Conservation (phyloP, 2,113 vertebrate genomes). For the Cyprinodon tularosa region DNA sequence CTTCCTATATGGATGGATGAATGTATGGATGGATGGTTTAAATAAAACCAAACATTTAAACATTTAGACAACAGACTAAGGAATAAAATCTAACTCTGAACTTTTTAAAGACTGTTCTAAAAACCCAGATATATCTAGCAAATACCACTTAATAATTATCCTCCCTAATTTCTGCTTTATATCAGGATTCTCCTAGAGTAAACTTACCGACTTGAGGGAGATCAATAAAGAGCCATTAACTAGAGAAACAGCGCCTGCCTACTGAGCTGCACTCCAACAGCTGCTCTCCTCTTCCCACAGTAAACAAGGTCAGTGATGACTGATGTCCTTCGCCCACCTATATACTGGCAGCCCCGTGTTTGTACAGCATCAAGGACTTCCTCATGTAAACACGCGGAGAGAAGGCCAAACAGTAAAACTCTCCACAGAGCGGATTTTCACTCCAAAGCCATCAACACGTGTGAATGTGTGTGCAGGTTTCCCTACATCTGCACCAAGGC, state of each 20-base stretch:
- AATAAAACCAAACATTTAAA: neutral
- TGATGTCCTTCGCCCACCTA: conserved; percentile 61
- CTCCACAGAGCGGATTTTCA: neutral
- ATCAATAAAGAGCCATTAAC: conserved; percentile 69
- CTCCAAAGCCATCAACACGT: neutral
- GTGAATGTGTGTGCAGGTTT: neutral
- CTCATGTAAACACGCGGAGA: conserved; percentile 36
- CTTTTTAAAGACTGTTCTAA: neutral
- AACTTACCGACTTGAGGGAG: conserved; percentile 1
- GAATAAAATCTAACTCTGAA: neutral
- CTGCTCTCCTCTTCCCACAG: conserved; percentile 44
- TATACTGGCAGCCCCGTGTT: conserved; percentile 24
- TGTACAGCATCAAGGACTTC: conserved; percentile 63
- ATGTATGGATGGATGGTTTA: too few relatives aligned
- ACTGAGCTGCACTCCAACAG: conserved; percentile 26
- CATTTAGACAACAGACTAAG: neutral
- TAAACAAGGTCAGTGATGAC: conserved; percentile 67
- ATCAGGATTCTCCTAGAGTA: neutral
- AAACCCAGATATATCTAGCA: neutral
- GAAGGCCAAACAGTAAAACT: conserved; percentile 21
- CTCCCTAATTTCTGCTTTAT: neutral
- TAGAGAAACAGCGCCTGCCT: conserved; percentile 28
- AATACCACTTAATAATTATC: neutral
- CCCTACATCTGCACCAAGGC: conserved; percentile 38
- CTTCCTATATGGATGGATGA: neutral